Evolutionary conservation across 2,888 invertebrate species (phyloP), one percentile per base, ranked within the genome.

Genomic region (Camponotus fellah): DNA sequence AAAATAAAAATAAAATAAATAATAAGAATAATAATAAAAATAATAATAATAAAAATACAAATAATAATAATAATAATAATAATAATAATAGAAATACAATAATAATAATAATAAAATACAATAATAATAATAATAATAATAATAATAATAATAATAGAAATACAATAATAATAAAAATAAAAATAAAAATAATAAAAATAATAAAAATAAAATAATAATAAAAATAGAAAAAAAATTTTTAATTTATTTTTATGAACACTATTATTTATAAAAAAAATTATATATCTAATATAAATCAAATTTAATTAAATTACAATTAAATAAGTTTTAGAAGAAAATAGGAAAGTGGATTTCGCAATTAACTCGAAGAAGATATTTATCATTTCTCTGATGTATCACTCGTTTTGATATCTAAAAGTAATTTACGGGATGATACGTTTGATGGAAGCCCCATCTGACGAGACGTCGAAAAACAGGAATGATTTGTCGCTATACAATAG

Each of bases 401-500:
- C 32, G 26, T 49, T 60, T 37, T n/a, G 49, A 60, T 62, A 46
- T 60, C 37, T 68, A 40, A 66, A 83, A 66, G 32, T 12, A 77
- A 65, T 80, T 65, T 71, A 53, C 49, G 21, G n/a, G 6, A 58
- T 34, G 71, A 68, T 84, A 88, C 74, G 76, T 77, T 77, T 21
- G 21, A 49, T 69, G 56, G 62, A 84, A 81, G 84, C 49, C 26
- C 56, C 76, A 64, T 34, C 32, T 14, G 37, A 32, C 49, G 71
- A 66, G 56, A 37, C 60, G 68, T 87, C 80, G 58, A 64, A 43
- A 32, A 58, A 64, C 66, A 65, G 43, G 32, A 76, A 77, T 87
- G 87, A 88, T 88, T 88, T 85, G 88, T 88, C 85, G 84, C 66
- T 60, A 37, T 72, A 60, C 34, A 14, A 21, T 53, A 37, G 69